These are phyloP conservation scores for Etheostoma cragini DNA, from an alignment of 2,113 vertebrate genomes.

Conservation along the genomic window DNA sequence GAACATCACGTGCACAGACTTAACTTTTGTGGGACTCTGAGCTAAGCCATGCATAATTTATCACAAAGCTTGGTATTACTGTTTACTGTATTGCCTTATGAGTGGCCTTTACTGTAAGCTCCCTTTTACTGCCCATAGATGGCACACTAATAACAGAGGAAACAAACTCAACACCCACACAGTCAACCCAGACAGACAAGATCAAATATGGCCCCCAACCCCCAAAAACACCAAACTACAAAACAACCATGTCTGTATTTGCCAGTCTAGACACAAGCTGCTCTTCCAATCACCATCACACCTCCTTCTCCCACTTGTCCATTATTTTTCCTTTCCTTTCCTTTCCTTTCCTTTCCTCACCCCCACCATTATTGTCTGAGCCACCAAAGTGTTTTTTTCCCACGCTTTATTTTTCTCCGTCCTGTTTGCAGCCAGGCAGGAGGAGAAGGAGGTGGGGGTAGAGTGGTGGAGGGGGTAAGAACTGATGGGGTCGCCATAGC, in stretches of 20 bases:
- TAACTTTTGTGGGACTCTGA: constrained; percentile 8
- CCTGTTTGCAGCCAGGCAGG: constrained; percentile 71
- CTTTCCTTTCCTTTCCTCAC: constrained; percentile 20
- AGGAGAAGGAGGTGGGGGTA: constrained; percentile 22
- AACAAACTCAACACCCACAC: constrained; percentile 14
- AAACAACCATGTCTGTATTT: constrained; percentile 57
- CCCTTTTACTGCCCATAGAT: constrained; percentile 41
- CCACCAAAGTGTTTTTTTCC: constrained; percentile 78
- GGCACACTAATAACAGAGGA: constrained; percentile 30
- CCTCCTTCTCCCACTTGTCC: constrained; percentile 5
- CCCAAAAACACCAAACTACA: constrained; percentile 55
- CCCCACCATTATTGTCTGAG: constrained; percentile 73
- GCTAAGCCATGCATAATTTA: constrained; percentile 12
- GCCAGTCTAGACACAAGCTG: constrained; percentile 75
- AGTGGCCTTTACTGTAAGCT: constrained; percentile 41
- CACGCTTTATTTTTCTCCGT: constrained; percentile 80
- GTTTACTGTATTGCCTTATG: constrained; percentile 22
- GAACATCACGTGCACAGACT: neutral
- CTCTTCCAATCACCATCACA: constrained; percentile 46
- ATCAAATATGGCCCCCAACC: constrained; percentile 48
- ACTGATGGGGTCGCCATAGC: constrained; percentile 79
- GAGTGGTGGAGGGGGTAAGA: constrained; percentile 25
- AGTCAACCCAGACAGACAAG: constrained; percentile 40
- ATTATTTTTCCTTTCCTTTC: neutral
- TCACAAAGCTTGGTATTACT: constrained; percentile 13